Percentiles rank a stretch among this genome's conserved stretches.
These are phyloP conservation scores for Catocala sponsa DNA, from an alignment of 2,888 invertebrate species.

Conservation along the genomic window DNA sequence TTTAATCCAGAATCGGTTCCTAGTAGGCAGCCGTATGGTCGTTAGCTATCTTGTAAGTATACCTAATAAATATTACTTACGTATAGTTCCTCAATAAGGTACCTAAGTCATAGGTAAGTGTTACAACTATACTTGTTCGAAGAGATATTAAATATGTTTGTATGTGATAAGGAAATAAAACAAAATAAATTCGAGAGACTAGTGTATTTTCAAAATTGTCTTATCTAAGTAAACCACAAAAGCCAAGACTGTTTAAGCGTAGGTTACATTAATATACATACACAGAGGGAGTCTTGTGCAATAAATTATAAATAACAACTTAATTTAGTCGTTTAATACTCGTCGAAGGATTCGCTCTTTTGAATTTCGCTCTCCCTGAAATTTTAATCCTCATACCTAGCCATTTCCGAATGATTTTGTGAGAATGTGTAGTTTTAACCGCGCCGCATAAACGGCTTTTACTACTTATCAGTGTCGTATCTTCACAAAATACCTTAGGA, in stretches of 20 bases:
- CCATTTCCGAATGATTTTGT: constrained; percentile 3
- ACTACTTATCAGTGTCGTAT: neutral
- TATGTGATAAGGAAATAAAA: constrained; percentile 22
- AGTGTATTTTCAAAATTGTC: constrained; percentile 63
- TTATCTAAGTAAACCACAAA: constrained; percentile 55
- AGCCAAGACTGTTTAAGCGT: constrained; percentile 53
- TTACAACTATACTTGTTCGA: too few species aligned
- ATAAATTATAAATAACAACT: constrained; percentile 44
- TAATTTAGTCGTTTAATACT: constrained; percentile 40
- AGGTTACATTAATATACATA: constrained; percentile 36
- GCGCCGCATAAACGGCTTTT: too few species aligned
- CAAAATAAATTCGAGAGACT: constrained; percentile 52
- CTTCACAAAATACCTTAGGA: neutral
- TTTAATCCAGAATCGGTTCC: too few species aligned
- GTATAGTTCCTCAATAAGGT: too few species aligned
- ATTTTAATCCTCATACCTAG: constrained; percentile 17
- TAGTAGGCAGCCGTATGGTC: too few species aligned
- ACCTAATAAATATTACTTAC: too few species aligned
- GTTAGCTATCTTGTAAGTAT: too few species aligned
- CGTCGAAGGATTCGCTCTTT: constrained; percentile 21
- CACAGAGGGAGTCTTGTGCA: constrained; percentile 55
- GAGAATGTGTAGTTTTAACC: too few species aligned
- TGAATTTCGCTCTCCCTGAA: constrained; percentile 30
- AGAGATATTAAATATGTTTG: too few species aligned
- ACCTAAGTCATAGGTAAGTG: too few species aligned